A percentile compares a stretch with the other conserved stretches of the same genome.
Conservation (phyloP, 2,113 vertebrate species). For the Isurus oxyrinchus region DNA sequence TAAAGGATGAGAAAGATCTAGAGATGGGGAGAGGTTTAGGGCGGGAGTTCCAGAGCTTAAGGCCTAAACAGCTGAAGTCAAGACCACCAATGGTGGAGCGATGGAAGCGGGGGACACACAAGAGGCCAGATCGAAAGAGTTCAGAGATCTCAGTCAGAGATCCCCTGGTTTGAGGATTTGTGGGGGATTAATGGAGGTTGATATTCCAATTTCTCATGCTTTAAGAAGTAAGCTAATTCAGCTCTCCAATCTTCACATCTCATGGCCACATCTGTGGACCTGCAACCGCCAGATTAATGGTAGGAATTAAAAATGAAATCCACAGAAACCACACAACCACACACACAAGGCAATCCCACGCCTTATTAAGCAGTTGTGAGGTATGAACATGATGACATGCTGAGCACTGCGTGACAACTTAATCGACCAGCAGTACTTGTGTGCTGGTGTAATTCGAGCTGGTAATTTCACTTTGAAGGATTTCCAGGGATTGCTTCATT, state of each 20-base stretch:
- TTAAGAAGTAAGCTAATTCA: not conserved
- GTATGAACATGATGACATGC: not conserved
- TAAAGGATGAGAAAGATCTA: not conserved
- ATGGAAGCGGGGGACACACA: not conserved
- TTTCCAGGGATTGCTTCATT: not conserved
- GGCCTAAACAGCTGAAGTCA: not conserved
- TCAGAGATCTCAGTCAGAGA: not conserved
- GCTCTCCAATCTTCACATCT: not conserved
- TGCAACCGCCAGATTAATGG: not conserved
- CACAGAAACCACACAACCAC: not conserved
- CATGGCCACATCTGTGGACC: not conserved
- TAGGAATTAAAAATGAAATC: not conserved
- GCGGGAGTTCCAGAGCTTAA: not conserved
- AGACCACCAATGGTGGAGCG: not conserved
- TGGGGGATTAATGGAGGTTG: not conserved
- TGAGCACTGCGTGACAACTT: not conserved
- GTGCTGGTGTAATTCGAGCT: not conserved
- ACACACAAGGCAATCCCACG: not conserved
- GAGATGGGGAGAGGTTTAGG: not conserved
- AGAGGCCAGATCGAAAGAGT: not conserved
- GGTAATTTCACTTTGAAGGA: not conserved
- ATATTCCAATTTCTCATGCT: not conserved
- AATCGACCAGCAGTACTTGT: not conserved
- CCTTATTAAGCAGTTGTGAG: not conserved
- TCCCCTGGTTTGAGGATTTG: not conserved